Base-by-base conservation (phyloP, 2,888 invertebrate genomes). In the Rugalucina vietnamica region DNA sequence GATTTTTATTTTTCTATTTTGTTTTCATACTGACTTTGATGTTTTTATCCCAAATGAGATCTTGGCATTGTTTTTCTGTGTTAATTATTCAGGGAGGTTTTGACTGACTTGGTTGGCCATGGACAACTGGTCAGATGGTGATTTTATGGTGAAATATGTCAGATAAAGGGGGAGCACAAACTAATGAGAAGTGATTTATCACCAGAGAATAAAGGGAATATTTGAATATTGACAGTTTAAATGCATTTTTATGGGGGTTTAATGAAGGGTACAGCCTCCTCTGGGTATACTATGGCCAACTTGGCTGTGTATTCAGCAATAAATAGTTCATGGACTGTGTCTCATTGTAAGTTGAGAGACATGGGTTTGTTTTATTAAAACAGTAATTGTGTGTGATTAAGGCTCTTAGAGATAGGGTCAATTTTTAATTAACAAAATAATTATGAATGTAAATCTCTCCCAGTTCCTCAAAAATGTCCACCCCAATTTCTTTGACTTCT, bases 201-300 rank as follows among this genome's bases (percentile, higher is more conserved):
- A 18, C 65, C 34, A 2, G 5, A 18, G 12, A 29, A 65, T 65
- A 65, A 65, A 65, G 65, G 65, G 65, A 65, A 34, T 65, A 34
- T 65, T 65, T 65, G 65, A 65, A 65, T 29, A 65, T 34, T 65
- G 65, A 65, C 34, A 65, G 65, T 65, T 65, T 65, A 34, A 65
- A 65, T 34, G 21, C 65, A 65, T 65, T 29, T 65, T 65, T 65
- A 65, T 65, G 65, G 24, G 32, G 2, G 21, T 18, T 65, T 65
- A 65, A 65, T 65, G 65, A 65, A 65, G 34, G 65, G 65, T n/a
- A 34, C 34, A 32, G 34, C 32, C 34, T 65, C 65, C 65, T 24
- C 10, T 18, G n/a, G 27, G 29, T 24, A 24, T 34, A 34, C 65
- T 65, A 34, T 3, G 21, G 65, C 65, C 21, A 65, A 65, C 32